These are phyloP conservation scores for Dynastes grantii DNA, from an alignment of 2,888 invertebrate species.

Conservation along the genomic window DNA sequence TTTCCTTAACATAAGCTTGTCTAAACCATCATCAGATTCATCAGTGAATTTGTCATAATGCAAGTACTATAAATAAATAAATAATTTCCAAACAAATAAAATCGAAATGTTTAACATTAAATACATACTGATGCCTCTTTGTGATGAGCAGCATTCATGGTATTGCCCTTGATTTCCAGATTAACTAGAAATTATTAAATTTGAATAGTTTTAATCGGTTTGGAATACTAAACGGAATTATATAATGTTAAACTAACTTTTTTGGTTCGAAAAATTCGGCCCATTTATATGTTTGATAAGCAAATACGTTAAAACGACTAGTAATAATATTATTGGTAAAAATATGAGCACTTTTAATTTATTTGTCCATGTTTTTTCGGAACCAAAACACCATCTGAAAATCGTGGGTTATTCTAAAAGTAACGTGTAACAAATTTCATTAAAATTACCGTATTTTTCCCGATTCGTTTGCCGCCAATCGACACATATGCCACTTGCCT, in stretches of 20 bases:
- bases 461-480: constrained; percentile 69
- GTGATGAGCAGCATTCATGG: not conserved
- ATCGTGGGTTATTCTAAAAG: not conserved
- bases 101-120: not conserved
- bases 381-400: constrained; percentile 71
- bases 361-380: constrained; percentile 68
- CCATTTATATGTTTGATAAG: constrained; percentile 22
- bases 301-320: constrained; percentile 27
- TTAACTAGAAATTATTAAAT: not conserved
- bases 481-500: constrained; percentile 67
- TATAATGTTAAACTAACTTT: constrained; percentile 1
- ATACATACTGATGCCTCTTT: not conserved
- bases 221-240: not conserved
- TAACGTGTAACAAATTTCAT: not conserved
- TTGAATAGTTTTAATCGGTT: not conserved
- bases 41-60: constrained; percentile 9
- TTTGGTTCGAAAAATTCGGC: constrained; percentile 1
- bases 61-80: constrained; percentile 18
- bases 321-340: constrained; percentile 65
- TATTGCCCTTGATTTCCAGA: not conserved
- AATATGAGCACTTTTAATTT: constrained; percentile 69
- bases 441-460: constrained; percentile 70
- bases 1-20: not conserved
- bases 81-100: no score
- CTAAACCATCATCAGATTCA: not conserved